Conservation (phyloP, 2,797 vertebrate genomes). For the Mastacembelus armatus region DNA sequence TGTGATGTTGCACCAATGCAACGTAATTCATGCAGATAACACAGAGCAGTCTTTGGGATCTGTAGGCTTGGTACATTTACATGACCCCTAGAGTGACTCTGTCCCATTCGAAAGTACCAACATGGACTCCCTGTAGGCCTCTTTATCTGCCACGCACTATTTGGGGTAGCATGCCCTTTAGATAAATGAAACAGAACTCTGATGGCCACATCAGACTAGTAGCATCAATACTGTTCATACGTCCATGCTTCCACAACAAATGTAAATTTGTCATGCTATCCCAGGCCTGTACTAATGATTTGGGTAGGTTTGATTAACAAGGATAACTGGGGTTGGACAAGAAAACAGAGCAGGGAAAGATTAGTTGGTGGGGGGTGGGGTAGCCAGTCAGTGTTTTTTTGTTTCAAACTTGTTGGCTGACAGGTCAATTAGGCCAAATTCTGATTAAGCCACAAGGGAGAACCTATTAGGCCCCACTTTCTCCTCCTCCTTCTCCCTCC, state of each 20-base stretch:
- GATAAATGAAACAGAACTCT: slow-evolving; percentile 44
- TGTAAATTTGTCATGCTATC: slow-evolving; percentile 41
- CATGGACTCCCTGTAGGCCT: slow-evolving; percentile 34
- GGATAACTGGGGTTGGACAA: background rate
- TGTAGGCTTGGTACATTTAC: slow-evolving; percentile 23
- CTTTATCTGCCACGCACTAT: slow-evolving; percentile 61
- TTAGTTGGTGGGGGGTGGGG: background rate
- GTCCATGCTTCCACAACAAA: slow-evolving; percentile 34
- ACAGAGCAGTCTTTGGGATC: background rate
- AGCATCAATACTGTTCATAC: slow-evolving; percentile 16
- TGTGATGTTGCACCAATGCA: background rate
- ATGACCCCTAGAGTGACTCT: slow-evolving; percentile 65
- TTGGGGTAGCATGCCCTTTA: slow-evolving; percentile 43
- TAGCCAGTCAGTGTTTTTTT: slow-evolving; percentile 23
- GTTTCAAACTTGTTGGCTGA: slow-evolving; percentile 45
- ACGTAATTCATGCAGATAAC: background rate
- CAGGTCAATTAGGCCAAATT: slow-evolving; percentile 68
- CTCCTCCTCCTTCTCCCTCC: slow-evolving; percentile 2
- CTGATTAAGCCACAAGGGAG: slow-evolving; percentile 45
- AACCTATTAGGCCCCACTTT: slow-evolving; percentile 21
- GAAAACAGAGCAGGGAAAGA: background rate
- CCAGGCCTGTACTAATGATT: background rate
- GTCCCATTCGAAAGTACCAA: slow-evolving; percentile 50
- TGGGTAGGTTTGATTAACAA: background rate
- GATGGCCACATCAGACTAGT: no score